phyloP scores from a whole-genome alignment of 2,797 vertebrate species.

The Diglossa cyanea region DNA sequence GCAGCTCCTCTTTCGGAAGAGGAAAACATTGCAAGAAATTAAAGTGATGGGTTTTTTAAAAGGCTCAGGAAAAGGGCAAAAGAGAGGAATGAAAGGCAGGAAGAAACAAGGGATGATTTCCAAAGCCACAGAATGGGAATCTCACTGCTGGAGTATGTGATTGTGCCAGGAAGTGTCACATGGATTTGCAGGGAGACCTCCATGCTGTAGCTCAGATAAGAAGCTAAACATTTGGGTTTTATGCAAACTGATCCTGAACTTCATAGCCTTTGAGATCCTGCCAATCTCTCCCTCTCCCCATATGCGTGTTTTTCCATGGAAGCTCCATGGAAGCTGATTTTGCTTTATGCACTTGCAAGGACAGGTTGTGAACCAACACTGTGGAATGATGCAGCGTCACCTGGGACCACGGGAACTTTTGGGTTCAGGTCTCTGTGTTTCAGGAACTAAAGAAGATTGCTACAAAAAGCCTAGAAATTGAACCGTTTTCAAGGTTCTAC shows the following conservation, averaged over 20 bases:
- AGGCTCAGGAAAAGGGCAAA: background rate
- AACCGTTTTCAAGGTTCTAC: background rate
- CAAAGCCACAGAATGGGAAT: background rate
- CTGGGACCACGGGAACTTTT: background rate
- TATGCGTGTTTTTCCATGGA: background rate
- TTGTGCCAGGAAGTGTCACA: background rate
- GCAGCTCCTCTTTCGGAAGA: background rate
- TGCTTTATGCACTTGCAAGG: background rate
- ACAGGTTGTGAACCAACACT: background rate
- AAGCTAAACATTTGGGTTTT: background rate
- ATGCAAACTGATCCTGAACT: background rate
- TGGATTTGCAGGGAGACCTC: background rate
- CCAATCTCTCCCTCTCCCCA: background rate
- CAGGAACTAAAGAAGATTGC: background rate
- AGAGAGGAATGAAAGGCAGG: background rate
- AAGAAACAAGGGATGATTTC: background rate
- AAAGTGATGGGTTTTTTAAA: background rate
- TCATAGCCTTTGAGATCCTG: constrained; percentile 7
- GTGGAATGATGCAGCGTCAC: background rate
- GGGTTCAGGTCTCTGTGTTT: background rate
- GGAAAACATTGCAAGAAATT: background rate
- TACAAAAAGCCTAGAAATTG: background rate
- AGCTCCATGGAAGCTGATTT: background rate
- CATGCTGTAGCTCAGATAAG: background rate
- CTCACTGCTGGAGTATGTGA: background rate